Evolutionary conservation across 2,888 invertebrate genomes (phyloP), one percentile per base, ranked within the genome.

Genomic region (Drosophila villosipedis): DNA sequence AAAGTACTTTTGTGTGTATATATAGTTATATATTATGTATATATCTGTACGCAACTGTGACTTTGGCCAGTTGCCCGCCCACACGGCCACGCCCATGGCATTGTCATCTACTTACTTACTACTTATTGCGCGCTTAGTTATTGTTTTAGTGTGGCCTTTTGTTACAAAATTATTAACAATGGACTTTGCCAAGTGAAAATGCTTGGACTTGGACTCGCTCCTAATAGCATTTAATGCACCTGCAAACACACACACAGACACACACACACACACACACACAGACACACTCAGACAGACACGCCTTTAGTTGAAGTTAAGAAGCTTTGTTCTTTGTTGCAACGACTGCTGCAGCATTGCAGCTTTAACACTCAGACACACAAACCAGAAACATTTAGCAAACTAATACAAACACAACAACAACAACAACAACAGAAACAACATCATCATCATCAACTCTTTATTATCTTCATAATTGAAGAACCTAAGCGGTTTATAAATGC

Each of bases 161-260:
- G 88, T 91, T 81, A 81, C 70, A 59, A 83, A 91, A 73, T 87
- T 89, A 87, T 83, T 80, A 84, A 91, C 86, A 91, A 89, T 86
- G 84, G 84, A 59, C 76, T 69, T 73, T 72, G 74, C 72, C 75
- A 74, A 80, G 69, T 78, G 83, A 80, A 75, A 78, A 77, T 76
- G 84, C 73, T 63, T 35, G 47, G 31, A 35, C 73, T 63, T 35
- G 47, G 31, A 35, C 19, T 16, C 16, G 65, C 78, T 71, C 63
- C 71, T 88, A 89, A 88, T 82, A 88, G 78, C 86, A 88, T 90
- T 90, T 89, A 90, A 89, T 90, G 87, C 87, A 88, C 84, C 90
- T 88, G 87, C 86, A 68, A 55, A 22, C 28, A 57, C 22, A 66
- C 33, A 50, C 55, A 31, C 16, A 19, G 1, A 30, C 22, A 33